Base-by-base conservation (phyloP, 2,797 vertebrate species). In the Myripristis murdjan region DNA sequence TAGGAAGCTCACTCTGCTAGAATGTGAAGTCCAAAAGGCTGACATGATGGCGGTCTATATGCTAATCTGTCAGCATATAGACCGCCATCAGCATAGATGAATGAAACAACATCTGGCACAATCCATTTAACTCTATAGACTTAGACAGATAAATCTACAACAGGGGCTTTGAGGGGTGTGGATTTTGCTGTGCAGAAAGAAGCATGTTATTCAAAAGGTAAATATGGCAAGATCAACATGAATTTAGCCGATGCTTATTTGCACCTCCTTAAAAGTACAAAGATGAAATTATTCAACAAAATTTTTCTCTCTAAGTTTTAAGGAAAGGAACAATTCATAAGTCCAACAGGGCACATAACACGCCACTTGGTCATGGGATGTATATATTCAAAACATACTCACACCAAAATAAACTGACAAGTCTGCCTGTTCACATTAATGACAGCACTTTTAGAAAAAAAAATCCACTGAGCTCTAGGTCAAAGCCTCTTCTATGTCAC, bases 51-150 rank as follows among this genome's bases (percentile, higher is more conserved):
- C 4, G 5, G 75, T 69, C 24, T 46, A n/a, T 28, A 28, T 14
- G 41, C 4, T 14, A 20, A 56, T 23, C 31, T 47, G 51, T 58
- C 15, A 75, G 56, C 43, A 66, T n/a, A n/a, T n/a, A n/a, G n/a
- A n/a, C n/a, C n/a, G n/a, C n/a, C n/a, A n/a, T n/a, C 54, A 78
- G 63, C 55, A 37, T 6, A 60, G 26, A 35, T 23, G 0, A 70
- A 79, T 64, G 49, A 77, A 74, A 56, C 63, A 79, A 81, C 74
- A 82, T 81, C 77, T 89, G 82, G 67, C 64, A 14, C 26, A 22
- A 77, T 85, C 56, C 39, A 63, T 80, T 81, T 72, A 71, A 22
- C 48, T 70, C 37, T 47, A 69, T 26, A 78, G 73, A 76, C 52
- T 78, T 67, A 39, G 31, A 73, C 53, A 58, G 64, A 79, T 75